Percentiles rank a stretch among this genome's conserved stretches.
Conservation (phyloP, 2,113 vertebrate genomes). For the Amblyornis subalaris region DNA sequence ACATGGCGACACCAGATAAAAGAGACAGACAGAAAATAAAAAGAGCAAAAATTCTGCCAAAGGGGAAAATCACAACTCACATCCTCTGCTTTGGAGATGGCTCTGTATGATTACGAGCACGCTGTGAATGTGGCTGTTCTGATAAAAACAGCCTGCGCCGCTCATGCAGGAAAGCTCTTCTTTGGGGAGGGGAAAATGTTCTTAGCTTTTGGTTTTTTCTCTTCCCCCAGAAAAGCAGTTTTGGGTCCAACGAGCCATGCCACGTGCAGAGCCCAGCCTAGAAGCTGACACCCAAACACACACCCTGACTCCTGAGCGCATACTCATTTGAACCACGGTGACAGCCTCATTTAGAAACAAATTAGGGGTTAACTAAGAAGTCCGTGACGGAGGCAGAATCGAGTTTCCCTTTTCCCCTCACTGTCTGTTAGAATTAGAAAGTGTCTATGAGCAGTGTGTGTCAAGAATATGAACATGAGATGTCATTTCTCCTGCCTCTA, state of each 20-base stretch:
- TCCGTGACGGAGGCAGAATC: conserved; percentile 68
- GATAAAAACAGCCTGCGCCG: not conserved
- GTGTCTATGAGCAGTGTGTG: conserved; percentile 69
- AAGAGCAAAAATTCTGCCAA: conserved; percentile 52
- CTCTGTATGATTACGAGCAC: not conserved
- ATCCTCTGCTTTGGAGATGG: conserved; percentile 28
- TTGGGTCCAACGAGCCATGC: not conserved
- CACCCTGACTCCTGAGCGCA: conserved; percentile 14
- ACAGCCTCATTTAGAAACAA: conserved; percentile 79
- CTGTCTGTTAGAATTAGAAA: conserved; percentile 79
- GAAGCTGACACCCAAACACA: not conserved
- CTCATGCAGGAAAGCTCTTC: not conserved
- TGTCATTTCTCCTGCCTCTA: conserved; percentile 75
- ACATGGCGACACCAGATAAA: conserved; percentile 27
- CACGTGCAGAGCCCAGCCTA: not conserved
- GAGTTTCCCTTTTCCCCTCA: conserved; percentile 75
- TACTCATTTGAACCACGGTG: conserved; percentile 68
- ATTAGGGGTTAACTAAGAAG: conserved; percentile 80
- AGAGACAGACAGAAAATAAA: conserved; percentile 26
- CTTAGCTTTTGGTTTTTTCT: not conserved
- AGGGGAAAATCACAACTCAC: not conserved
- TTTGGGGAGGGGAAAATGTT: not conserved
- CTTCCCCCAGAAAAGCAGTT: not conserved
- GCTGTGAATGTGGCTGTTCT: not conserved
- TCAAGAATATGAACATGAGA: conserved; percentile 72